A percentile compares a stretch with the other conserved stretches of the same genome.
Conservation (phyloP, 2,797 vertebrate species). For the Lycodopsis pacificus region DNA sequence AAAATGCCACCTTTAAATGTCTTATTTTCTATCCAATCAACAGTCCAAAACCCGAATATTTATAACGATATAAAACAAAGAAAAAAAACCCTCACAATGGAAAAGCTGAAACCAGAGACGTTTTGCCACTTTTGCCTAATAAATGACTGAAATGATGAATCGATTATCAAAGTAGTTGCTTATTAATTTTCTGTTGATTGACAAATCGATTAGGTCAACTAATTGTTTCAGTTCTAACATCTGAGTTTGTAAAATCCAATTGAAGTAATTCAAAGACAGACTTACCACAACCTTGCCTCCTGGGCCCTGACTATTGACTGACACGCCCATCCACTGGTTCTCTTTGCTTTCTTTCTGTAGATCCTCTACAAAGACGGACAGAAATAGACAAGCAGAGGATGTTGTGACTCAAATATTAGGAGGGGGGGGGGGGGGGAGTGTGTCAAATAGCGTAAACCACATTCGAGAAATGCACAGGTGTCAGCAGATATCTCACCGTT, state of each 20-base stretch:
- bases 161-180: not conserved
- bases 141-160: not conserved
- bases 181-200: not conserved
- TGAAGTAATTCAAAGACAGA: constrained; percentile 17
- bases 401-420: not conserved
- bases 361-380: constrained; percentile 82
- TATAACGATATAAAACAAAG: not conserved
- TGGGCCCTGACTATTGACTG: constrained; percentile 95
- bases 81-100: not conserved
- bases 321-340: constrained; percentile 98
- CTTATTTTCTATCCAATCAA: not conserved
- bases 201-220: not conserved
- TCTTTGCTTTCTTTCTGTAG: constrained; percentile 87
- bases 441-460: not conserved
- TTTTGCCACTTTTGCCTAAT: not conserved
- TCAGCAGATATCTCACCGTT: constrained; percentile 80
- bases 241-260: not conserved
- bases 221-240: not conserved
- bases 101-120: not conserved
- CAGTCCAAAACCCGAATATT: not conserved
- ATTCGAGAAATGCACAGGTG: not conserved
- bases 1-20: not conserved
- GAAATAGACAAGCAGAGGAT: constrained; percentile 13
- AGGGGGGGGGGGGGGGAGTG: fast-evolving
- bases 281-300: constrained; percentile 97